Evolutionary conservation across 2,888 invertebrate genomes (phyloP), one percentile per base, ranked within the genome.

Genomic region (Keiferia lycopersicella): DNA sequence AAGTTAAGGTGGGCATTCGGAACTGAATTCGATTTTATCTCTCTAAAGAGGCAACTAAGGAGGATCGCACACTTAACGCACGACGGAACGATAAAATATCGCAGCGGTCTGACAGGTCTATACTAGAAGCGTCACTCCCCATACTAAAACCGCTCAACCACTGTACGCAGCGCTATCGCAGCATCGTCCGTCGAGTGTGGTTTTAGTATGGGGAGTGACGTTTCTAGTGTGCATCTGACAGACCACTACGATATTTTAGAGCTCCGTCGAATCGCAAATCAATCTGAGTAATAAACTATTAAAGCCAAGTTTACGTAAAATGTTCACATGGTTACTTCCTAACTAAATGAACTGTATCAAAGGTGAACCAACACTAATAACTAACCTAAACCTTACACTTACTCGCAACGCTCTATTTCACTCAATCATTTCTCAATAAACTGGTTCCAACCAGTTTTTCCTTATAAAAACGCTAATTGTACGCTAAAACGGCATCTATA

Each of bases 1-100:
- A 26, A 26, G 26, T 26, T 67, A 67, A 65, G 59, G 45, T 65
- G 59, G 70, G 73, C 51, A 61, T 56, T 56, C 56, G 34, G 34
- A 56, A 56, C 16, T 34, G 56, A 16, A 56, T n/a, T 26, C 1
- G 7, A n/a, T 56, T 56, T 14, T 3, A 16, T 48, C 18, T 50
- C 18, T 48, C 16, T 45, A 1, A 45, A 45, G 1, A 45, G 4
- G 3, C 2, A 30, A 30, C 30, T n/a, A n/a, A n/a, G n/a, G n/a
- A n/a, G n/a, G n/a, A n/a, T n/a, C n/a, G n/a, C n/a, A n/a, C n/a
- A n/a, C n/a, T n/a, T n/a, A n/a, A n/a, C n/a, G n/a, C n/a, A n/a
- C n/a, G n/a, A n/a, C n/a, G n/a, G n/a, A n/a, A n/a, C n/a, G n/a
- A n/a, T n/a, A n/a, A n/a, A n/a, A n/a, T n/a, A n/a, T n/a, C n/a